Base-by-base conservation (phyloP, 2,888 invertebrate genomes). In the Exocentrus adspersus region DNA sequence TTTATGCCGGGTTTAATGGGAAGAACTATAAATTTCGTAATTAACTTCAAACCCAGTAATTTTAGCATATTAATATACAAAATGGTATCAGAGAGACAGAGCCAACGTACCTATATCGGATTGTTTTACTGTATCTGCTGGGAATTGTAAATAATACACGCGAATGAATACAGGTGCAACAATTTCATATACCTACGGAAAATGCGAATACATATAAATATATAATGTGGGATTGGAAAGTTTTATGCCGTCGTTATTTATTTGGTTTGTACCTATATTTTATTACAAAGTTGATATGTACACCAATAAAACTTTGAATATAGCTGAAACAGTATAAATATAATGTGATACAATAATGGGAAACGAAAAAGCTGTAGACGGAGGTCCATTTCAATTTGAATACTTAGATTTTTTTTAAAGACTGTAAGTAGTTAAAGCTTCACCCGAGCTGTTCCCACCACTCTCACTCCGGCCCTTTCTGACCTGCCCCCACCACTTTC, bases 11-110 rank as follows among this genome's bases (percentile, higher is more conserved):
- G 37, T 61, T 56, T 42, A 65, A 65, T 58, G 45, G 37, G 46
- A 53, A 42, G 43, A 45, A 52, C 56, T 60, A 53, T 53, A 61
- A 65, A 65, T 65, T 60, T 53, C 20, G 53, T 57, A 58, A 65
- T 59, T 62, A 62, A 43, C 43, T 60, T 42, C 17, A 42, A 54
- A 42, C 37, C 59, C 30, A n/a, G 59, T 65, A 52, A 65, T 58
- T 65, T 58, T 59, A 59, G 54, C 58, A 59, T 50, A 65, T 60
- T 57, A 66, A 60, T 62, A 62, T 57, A 57, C 59, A 43, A 60
- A 60, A 66, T 63, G 43, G n/a, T 63, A 66, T 62, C 62, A 62
- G 28, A 51, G 56, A 56, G 52, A 60, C 52, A 57, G 32, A 9
- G 51, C n/a, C n/a, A n/a, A n/a, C n/a, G n/a, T n/a, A n/a, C n/a